Conservation (phyloP, 2,797 vertebrate genomes). For the Remorina albescens region DNA sequence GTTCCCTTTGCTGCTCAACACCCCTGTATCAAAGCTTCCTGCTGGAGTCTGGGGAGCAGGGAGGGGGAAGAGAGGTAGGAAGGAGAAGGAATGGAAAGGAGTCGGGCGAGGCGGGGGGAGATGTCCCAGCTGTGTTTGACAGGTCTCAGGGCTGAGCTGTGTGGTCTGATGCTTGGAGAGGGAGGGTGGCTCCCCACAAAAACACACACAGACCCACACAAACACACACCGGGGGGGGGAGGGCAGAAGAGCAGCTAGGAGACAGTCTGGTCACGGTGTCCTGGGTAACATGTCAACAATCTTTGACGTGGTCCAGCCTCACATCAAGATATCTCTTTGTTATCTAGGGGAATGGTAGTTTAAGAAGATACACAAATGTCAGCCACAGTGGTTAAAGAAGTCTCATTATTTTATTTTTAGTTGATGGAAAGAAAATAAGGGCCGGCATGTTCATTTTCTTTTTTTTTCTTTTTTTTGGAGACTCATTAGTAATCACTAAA, state of each 20-base stretch:
- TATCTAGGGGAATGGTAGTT: conserved; percentile 41
- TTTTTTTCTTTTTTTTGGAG: too few species aligned
- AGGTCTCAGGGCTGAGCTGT: conserved; percentile 80
- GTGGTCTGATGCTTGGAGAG: conserved; percentile 76
- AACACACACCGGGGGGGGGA: neutral
- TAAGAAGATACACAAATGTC: conserved; percentile 26
- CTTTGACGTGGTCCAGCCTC: conserved; percentile 69
- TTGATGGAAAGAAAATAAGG: conserved; percentile 1
- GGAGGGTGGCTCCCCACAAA: conserved; percentile 28
- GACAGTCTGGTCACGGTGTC: conserved; percentile 70
- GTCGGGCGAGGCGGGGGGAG: conserved; percentile 47
- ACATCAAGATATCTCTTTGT: conserved; percentile 57
- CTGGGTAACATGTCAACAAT: conserved; percentile 75
- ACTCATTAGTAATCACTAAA: too few species aligned
- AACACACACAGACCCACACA: conserved; percentile 24
- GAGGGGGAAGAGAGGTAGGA: conserved; percentile 56
- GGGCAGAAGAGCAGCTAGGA: conserved; percentile 27
- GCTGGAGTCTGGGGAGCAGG: conserved; percentile 71
- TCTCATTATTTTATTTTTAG: conserved; percentile 18
- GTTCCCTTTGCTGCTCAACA: conserved; percentile 70
- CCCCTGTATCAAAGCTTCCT: conserved; percentile 80
- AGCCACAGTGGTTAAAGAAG: conserved; percentile 1
- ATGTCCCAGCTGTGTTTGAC: conserved; percentile 86
- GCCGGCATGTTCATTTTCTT: neutral
- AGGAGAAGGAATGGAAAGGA: conserved; percentile 53